These are phyloP conservation scores for Trachops cirrhosus DNA, from an alignment of 2,797 vertebrate species.

Conservation along the genomic window DNA sequence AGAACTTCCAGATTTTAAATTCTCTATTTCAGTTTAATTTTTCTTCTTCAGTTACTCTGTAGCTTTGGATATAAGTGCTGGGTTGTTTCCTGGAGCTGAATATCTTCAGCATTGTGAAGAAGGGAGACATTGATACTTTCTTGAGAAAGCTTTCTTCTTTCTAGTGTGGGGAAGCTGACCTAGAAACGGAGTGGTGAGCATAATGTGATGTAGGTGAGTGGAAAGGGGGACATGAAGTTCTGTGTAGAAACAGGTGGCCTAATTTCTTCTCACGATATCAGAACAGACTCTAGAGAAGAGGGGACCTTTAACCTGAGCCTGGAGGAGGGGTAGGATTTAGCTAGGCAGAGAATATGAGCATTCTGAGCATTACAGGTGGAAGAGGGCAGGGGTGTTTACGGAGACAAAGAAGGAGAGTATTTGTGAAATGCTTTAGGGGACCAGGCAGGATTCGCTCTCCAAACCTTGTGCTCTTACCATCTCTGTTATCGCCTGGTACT, in stretches of 20 bases:
- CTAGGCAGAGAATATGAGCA: not conserved
- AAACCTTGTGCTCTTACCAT: not conserved
- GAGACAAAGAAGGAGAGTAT: not conserved
- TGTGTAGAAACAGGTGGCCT: not conserved
- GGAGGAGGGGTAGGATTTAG: not conserved
- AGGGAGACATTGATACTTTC: not conserved
- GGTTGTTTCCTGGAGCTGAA: not conserved
- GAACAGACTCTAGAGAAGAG: not conserved
- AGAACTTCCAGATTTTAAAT: conserved; percentile 23
- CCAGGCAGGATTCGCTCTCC: not conserved
- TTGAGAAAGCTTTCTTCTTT: not conserved
- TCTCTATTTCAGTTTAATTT: conserved; percentile 20
- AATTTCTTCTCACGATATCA: not conserved
- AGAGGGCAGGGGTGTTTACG: not conserved
- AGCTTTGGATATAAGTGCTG: not conserved
- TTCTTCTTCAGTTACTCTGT: not conserved
- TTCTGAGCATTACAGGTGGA: not conserved
- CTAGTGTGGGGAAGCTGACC: not conserved
- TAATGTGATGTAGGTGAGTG: not conserved
- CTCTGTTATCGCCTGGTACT: not conserved
- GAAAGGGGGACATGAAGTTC: not conserved
- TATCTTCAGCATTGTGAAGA: not conserved
- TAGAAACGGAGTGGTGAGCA: not conserved
- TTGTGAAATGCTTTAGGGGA: not conserved
- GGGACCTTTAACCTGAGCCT: not conserved